phyloP scores from a whole-genome alignment of 2,888 invertebrate species.

The Chrysomela aeneicollis region DNA sequence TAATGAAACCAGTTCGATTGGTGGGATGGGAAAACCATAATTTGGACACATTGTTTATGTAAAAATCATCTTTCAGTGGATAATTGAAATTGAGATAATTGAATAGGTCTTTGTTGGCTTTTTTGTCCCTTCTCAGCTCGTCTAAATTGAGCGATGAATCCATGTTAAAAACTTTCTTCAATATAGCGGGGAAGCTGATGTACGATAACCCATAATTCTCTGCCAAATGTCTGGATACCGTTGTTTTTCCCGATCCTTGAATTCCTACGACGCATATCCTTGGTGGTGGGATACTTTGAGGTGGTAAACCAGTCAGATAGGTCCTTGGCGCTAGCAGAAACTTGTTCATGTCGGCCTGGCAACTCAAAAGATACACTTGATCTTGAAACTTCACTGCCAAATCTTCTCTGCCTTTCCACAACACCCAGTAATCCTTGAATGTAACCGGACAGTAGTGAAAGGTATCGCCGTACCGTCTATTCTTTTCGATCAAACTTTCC shows the following conservation, averaged over 20 bases:
- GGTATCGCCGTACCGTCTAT: conserved; percentile 65
- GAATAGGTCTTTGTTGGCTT: conserved; percentile 37
- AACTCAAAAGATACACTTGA: conserved; percentile 65
- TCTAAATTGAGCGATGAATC: conserved; percentile 31
- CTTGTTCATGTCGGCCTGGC: conserved; percentile 61
- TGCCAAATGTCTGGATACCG: conserved; percentile 63
- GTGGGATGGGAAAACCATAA: conserved; percentile 67
- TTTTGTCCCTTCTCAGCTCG: conserved; percentile 27
- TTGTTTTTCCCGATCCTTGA: conserved; percentile 66
- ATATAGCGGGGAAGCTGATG: conserved; percentile 60
- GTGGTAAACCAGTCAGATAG: conserved; percentile 58
- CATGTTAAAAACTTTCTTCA: conserved; percentile 44
- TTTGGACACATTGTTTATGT: conserved; percentile 60
- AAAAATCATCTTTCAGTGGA: conserved; percentile 61
- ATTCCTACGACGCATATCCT: conserved; percentile 69
- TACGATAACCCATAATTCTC: conserved; percentile 66
- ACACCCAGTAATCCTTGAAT: conserved; percentile 63
- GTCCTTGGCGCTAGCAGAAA: conserved; percentile 64
- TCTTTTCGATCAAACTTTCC: conserved; percentile 27
- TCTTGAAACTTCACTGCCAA: conserved; percentile 64
- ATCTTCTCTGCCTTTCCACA: conserved; percentile 71
- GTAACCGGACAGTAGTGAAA: conserved; percentile 70
- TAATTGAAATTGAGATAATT: conserved; percentile 65
- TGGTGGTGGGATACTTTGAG: conserved; percentile 59
- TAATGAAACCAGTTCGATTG: conserved; percentile 64